phyloP scores from a whole-genome alignment of 2,797 vertebrate species.

The Loriculus beryllinus region DNA sequence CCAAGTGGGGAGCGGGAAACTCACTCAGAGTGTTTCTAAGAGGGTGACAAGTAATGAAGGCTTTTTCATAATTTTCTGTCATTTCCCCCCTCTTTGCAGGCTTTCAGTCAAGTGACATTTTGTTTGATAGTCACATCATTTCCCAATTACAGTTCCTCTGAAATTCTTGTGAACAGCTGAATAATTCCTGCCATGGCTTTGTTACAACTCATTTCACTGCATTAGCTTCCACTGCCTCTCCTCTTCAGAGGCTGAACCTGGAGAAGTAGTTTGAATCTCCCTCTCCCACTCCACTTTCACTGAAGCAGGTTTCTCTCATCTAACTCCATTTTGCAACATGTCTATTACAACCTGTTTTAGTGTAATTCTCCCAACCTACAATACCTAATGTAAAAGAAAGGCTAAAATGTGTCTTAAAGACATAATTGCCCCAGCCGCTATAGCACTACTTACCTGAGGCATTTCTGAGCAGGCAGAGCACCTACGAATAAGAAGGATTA shows the following conservation, averaged over 20 bases:
- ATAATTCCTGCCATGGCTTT: conserved; percentile 31
- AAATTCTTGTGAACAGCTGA: conserved; percentile 47
- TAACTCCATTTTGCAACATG: background rate
- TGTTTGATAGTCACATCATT: conserved; percentile 54
- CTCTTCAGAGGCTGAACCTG: background rate
- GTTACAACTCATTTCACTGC: conserved; percentile 49
- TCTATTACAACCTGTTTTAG: background rate
- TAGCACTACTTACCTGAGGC: background rate
- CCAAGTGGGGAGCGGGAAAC: background rate
- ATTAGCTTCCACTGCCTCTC: conserved; percentile 3
- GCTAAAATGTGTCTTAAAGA: background rate
- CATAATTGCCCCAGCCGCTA: background rate
- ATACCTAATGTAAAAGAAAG: background rate
- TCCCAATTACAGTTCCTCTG: conserved; percentile 40
- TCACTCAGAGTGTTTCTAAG: background rate
- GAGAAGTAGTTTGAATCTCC: background rate
- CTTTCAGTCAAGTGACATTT: conserved; percentile 49
- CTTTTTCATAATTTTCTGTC: conserved; percentile 10
- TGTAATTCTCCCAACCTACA: background rate
- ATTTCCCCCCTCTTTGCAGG: background rate
- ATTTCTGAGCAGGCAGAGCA: background rate
- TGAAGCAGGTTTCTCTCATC: background rate
- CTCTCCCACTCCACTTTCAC: background rate
- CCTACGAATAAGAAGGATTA: background rate
- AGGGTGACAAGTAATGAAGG: background rate